phyloP scores from a whole-genome alignment of 1,140 invertebrate species.

The Ostrea denselamellosa region DNA sequence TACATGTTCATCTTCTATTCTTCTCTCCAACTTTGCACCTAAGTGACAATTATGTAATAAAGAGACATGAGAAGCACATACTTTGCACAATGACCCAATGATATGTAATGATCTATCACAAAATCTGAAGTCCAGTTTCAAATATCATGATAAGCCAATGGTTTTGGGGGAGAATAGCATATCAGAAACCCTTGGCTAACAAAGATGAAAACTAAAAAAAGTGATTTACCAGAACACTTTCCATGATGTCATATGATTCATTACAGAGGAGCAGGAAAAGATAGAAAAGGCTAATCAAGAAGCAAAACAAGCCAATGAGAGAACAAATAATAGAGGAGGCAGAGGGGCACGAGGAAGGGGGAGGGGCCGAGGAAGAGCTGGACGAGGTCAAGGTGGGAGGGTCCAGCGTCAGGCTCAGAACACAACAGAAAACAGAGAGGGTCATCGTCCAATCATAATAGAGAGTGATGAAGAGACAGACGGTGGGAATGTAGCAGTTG shows the following conservation, averaged over 20 bases:
- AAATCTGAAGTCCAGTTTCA: too few species aligned
- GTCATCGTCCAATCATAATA: constrained; percentile 47
- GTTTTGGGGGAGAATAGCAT: too few species aligned
- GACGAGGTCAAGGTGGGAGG: constrained; percentile 39
- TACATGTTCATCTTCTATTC: too few species aligned
- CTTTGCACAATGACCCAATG: too few species aligned
- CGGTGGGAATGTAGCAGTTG: constrained; percentile 15
- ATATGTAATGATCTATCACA: too few species aligned
- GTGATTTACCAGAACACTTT: too few species aligned
- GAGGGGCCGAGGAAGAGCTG: constrained; percentile 30
- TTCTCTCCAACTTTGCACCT: too few species aligned
- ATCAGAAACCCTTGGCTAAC: too few species aligned
- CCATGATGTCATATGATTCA: neutral
- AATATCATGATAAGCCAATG: too few species aligned
- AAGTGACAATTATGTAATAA: too few species aligned
- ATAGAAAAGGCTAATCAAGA: constrained; percentile 56
- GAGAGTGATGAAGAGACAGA: constrained; percentile 51
- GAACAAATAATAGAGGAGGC: constrained; percentile 23
- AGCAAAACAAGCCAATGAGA: constrained; percentile 32
- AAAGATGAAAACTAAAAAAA: too few species aligned
- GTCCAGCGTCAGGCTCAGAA: neutral
- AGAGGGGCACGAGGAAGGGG: constrained; percentile 42
- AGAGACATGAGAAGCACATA: too few species aligned
- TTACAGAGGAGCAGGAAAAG: constrained; percentile 62
- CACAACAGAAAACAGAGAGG: constrained; percentile 16